Evolutionary conservation across 2,888 invertebrate genomes (phyloP), one percentile per base, ranked within the genome.

Genomic region (Protophormia terraenovae): DNA sequence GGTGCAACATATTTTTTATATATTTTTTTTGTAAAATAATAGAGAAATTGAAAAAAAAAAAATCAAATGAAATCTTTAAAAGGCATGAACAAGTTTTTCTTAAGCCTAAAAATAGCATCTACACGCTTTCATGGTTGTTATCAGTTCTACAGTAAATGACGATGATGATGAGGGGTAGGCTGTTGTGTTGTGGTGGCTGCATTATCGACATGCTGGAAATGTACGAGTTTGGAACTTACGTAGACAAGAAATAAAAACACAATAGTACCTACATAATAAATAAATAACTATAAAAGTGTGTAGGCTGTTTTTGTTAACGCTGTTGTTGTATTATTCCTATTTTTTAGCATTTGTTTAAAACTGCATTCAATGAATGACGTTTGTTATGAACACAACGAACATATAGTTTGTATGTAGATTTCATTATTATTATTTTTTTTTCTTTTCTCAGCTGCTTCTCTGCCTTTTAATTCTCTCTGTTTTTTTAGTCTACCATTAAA

Each of bases 31-130:
- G 7, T 1, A 2, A 14, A 24, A 29, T 66, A 38, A 38, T 53
- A 27, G 53, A 79, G 16, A 53, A 62, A 32, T 53, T 10, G 16
- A 35, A 47, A 16, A 4, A 19, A 22, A 32, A n/a, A 50, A 60
- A 27, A 29, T 19, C 38, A n/a, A n/a, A n/a, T n/a, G 19, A 75
- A 69, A 38, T 62, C 50, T 73, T 84, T 77, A 47, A 81, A 53
- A 62, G 62, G 38, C 60, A 80, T 66, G 66, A n/a, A 69, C 69
- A 84, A 78, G 72, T 82, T 86, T 77, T 79, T 69, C 67, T 80
- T 84, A 73, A 62, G 84, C 84, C 84, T 84, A 77, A 79, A 79
- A 76, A 73, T 82, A 83, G 67, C 76, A 76, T 45, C 47, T 35
- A 64, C 55, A 82, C 29, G 53, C 32, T 76, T 69, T 69, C 16